A percentile compares a stretch with the other conserved stretches of the same genome.
These are phyloP conservation scores for Athalia circularis DNA, from an alignment of 2,888 invertebrate species.

Conservation along the genomic window DNA sequence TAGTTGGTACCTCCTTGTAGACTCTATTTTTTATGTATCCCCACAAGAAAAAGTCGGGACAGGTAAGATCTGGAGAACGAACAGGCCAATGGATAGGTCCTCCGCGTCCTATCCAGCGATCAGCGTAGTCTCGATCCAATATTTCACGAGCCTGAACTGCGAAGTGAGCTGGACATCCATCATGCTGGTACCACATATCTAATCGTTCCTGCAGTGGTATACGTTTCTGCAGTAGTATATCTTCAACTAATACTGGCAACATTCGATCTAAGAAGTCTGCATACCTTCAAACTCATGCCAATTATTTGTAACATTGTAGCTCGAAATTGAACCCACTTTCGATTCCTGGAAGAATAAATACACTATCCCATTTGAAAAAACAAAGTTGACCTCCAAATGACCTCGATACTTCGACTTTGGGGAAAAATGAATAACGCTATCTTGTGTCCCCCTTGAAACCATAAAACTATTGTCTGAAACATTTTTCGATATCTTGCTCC, in stretches of 20 bases:
- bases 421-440: background rate
- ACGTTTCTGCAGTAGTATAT: too few relatives aligned
- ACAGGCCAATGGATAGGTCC: conserved; percentile 42
- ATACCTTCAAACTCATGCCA: too few relatives aligned
- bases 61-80: conserved; percentile 45
- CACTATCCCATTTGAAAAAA: too few relatives aligned
- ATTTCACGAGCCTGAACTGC: conserved; percentile 42
- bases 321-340: conserved; percentile 31
- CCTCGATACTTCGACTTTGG: too few relatives aligned
- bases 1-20: too few relatives aligned
- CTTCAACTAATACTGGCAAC: conserved; percentile 46
- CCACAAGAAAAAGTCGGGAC: conserved; percentile 3
- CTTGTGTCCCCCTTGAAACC: background rate
- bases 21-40: too few relatives aligned
- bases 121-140: conserved; percentile 46
- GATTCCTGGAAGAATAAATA: conserved; percentile 7
- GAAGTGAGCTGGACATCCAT: conserved; percentile 43
- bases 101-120: conserved; percentile 42
- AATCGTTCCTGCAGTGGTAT: conserved; percentile 30
- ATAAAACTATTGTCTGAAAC: background rate
- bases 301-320: too few relatives aligned
- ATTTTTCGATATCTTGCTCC: conserved; percentile 5
- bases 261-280: conserved; percentile 43
- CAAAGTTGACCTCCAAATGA: too few relatives aligned
- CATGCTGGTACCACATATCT: conserved; percentile 44